These are phyloP conservation scores for Odontophorus gujanensis DNA, from an alignment of 2,113 vertebrate genomes.

Conservation along the genomic window DNA sequence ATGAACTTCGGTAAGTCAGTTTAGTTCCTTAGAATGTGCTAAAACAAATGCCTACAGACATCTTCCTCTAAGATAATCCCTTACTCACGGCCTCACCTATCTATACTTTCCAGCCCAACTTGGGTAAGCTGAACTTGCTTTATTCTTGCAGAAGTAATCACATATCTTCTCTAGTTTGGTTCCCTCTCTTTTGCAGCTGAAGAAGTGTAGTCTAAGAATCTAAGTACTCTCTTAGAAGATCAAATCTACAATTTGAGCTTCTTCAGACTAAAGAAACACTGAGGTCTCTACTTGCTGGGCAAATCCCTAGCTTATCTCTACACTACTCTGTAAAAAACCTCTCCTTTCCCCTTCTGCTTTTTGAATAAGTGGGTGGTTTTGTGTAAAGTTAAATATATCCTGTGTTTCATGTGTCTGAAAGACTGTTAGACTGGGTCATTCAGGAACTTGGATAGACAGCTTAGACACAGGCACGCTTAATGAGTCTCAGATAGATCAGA, in stretches of 20 bases:
- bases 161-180: not conserved
- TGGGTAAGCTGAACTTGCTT: not conserved
- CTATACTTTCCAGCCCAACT: not conserved
- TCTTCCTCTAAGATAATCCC: not conserved
- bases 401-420: not conserved
- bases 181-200: not conserved
- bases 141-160: not conserved
- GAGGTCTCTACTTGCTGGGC: not conserved
- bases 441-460: conserved; percentile 4
- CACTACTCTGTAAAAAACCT: not conserved
- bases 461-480: not conserved
- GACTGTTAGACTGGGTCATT: not conserved
- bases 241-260: not conserved
- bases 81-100: not conserved
- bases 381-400: not conserved
- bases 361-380: not conserved
- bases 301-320: not conserved
- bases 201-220: not conserved
- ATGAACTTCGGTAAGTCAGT: not conserved
- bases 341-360: not conserved
- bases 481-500: not conserved
- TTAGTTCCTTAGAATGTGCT: not conserved
- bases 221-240: not conserved
- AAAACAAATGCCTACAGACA: not conserved
- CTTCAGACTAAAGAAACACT: not conserved